Evolutionary conservation across 2,113 vertebrate genomes (phyloP).

Genomic region (Turdus rufiventris): DNA sequence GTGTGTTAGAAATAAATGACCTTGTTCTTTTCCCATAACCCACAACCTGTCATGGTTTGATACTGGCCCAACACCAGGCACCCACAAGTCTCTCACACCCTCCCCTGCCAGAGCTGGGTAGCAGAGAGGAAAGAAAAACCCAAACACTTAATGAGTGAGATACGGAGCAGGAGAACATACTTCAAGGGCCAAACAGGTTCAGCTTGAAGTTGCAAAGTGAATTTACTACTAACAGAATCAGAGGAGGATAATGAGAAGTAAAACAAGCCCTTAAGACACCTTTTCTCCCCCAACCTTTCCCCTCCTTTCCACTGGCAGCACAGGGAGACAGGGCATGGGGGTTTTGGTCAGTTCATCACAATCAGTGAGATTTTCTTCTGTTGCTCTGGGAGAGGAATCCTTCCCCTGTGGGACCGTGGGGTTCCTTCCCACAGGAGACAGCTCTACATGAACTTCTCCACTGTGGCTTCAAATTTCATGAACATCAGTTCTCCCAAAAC

Average conservation of each 20-base stretch:
- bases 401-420: neutral
- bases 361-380: accelerated
- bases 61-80: accelerated
- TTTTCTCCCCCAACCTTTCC: neutral
- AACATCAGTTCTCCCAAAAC: neutral
- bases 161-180: accelerated
- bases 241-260: neutral
- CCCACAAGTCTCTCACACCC: accelerated
- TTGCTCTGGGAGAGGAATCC: neutral
- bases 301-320: neutral
- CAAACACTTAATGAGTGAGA: neutral
- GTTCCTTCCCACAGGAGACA: neutral
- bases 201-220: neutral
- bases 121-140: neutral
- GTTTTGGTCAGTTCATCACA: neutral
- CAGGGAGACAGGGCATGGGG: too few species aligned
- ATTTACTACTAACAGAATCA: neutral
- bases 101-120: neutral
- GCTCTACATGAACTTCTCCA: accelerated
- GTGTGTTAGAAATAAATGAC: neutral
- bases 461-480: neutral
- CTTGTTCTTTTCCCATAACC: neutral
- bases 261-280: neutral
- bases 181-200: neutral
- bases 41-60: neutral